Conservation (phyloP, 1,140 invertebrate species). For the Drosophila persimilis region DNA sequence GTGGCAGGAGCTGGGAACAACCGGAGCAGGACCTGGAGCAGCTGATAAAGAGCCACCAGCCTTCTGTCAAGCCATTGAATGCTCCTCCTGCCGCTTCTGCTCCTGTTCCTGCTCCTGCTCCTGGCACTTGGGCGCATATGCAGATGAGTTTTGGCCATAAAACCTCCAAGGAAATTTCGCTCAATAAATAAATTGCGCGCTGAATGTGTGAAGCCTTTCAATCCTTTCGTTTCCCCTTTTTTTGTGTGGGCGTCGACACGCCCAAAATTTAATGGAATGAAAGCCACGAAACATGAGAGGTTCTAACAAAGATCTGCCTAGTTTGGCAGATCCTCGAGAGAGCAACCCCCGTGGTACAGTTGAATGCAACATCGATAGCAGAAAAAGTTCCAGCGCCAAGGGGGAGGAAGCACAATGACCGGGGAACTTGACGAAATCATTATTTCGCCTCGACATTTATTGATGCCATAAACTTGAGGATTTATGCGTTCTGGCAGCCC, state of each 20-base stretch:
- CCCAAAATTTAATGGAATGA: constrained; percentile 39
- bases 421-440: constrained; percentile 76
- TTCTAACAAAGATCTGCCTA: constrained; percentile 29
- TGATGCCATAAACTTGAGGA: constrained; percentile 81
- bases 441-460: constrained; percentile 79
- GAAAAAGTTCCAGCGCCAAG: constrained; percentile 2
- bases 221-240: constrained; percentile 8
- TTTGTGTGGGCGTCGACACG: constrained; percentile 37
- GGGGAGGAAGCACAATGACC: constrained; percentile 66
- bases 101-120: constrained; percentile 19
- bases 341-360: constrained; percentile 27
- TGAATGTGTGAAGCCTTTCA: constrained; percentile 70
- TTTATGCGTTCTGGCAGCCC: constrained; percentile 65
- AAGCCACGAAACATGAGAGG: constrained; percentile 31
- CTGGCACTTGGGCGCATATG: constrained; percentile 53
- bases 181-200: constrained; percentile 71
- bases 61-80: constrained; percentile 22
- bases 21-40: constrained; percentile 17
- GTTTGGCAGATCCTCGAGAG: constrained; percentile 22
- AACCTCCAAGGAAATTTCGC: constrained; percentile 49
- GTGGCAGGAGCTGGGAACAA: constrained; percentile 18
- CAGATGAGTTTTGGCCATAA: constrained; percentile 71
- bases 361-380: constrained; percentile 7
- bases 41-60: constrained; percentile 57
- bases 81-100: not conserved